Conservation (phyloP, 1,140 invertebrate species). For the Bacillus rossius region DNA sequence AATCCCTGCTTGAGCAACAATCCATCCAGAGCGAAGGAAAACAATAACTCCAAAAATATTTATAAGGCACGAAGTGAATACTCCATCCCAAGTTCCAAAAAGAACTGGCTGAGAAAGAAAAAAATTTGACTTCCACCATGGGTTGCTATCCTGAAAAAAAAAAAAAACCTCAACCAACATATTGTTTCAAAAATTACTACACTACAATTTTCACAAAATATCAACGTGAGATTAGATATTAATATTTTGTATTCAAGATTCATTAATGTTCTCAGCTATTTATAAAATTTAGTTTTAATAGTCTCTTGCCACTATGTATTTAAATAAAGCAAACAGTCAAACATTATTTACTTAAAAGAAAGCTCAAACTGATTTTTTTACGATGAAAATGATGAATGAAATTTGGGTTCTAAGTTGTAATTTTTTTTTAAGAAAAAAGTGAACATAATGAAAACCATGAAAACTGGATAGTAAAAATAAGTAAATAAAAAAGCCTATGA, state of each 20-base stretch:
- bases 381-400: no score
- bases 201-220: neutral
- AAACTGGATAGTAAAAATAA: neutral
- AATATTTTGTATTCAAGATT: neutral
- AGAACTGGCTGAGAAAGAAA: constrained; percentile 90
- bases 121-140: constrained; percentile 92
- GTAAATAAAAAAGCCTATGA: neutral
- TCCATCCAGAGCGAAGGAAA: constrained; percentile 93
- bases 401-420: no score
- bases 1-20: constrained; percentile 92
- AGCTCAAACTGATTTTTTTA: no score
- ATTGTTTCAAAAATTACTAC: constrained; percentile 3
- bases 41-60: constrained; percentile 98
- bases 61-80: constrained; percentile 89
- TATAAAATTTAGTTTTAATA: neutral
- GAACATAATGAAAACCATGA: no score
- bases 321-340: neutral
- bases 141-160: constrained; percentile 60
- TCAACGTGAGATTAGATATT: neutral
- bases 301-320: neutral
- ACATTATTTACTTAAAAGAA: neutral
- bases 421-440: no score
- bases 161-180: constrained; percentile 1
- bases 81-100: constrained; percentile 95
- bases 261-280: neutral